Evolutionary conservation across 1,140 invertebrate species (phyloP).

Genomic region (Phocides pigmalion): DNA sequence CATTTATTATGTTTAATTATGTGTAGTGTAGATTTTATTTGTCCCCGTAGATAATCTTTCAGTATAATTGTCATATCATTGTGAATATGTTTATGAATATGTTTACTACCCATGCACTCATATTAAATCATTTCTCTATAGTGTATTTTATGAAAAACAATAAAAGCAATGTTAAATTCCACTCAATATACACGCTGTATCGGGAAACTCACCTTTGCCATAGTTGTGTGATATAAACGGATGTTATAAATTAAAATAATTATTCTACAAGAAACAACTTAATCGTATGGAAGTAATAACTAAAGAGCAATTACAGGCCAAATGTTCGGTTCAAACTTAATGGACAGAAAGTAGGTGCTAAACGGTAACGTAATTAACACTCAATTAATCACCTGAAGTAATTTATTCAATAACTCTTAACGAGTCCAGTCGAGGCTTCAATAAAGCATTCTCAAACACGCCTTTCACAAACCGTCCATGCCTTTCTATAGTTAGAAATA

Average conservation of each 20-base stretch:
- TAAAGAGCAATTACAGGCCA: slow-evolving; percentile 13
- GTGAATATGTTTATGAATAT: no score
- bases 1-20: neutral
- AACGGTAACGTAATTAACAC: slow-evolving; percentile 75
- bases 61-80: no score
- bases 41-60: no score
- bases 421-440: slow-evolving; percentile 46
- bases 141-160: no score
- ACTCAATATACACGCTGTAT: no score
- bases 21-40: neutral
- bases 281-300: slow-evolving; percentile 28
- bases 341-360: slow-evolving; percentile 61
- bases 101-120: no score
- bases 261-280: slow-evolving; percentile 18
- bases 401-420: slow-evolving; percentile 74
- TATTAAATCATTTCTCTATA: no score
- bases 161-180: no score
- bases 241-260: neutral
- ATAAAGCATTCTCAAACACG: slow-evolving; percentile 25
- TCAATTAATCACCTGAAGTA: slow-evolving; percentile 69
- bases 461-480: slow-evolving; percentile 14
- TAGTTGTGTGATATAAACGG: neutral
- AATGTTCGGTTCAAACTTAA: slow-evolving; percentile 42
- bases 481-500: slow-evolving; percentile 3
- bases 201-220: no score